Conservation (phyloP, 2,113 vertebrate species). For the Xiphophorus couchianus region DNA sequence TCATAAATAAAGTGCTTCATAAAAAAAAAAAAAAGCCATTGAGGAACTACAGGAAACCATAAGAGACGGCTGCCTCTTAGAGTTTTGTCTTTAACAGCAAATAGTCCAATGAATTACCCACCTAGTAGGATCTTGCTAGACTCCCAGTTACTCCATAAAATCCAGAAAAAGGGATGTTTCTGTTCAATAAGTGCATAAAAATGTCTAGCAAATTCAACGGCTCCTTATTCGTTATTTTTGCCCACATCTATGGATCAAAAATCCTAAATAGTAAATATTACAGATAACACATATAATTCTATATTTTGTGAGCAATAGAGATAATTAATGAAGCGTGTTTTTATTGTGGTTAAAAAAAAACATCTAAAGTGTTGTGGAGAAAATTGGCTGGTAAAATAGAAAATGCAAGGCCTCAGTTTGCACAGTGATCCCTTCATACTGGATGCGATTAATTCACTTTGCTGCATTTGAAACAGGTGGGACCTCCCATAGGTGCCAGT, state of each 20-base stretch:
- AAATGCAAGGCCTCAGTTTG: conserved; percentile 3
- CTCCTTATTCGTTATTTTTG: not conserved
- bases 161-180: too few relatives aligned
- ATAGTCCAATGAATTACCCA: too few relatives aligned
- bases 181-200: too few relatives aligned
- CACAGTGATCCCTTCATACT: conserved; percentile 27
- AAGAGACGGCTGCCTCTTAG: not conserved
- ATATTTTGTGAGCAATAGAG: not conserved
- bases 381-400: not conserved
- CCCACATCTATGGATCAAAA: not conserved
- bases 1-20: too few relatives aligned
- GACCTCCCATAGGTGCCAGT: conserved; percentile 69
- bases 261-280: not conserved
- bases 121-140: too few relatives aligned
- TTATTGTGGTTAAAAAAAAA: not conserved
- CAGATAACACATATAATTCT: not conserved
- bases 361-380: not conserved
- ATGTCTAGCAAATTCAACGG: not conserved
- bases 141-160: too few relatives aligned
- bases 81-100: too few relatives aligned
- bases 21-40: too few relatives aligned
- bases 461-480: conserved; percentile 66
- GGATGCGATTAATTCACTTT: conserved; percentile 73
- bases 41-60: not conserved
- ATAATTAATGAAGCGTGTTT: not conserved